Base-by-base conservation (phyloP, 2,888 invertebrate genomes). In the Tinea pellionella region DNA sequence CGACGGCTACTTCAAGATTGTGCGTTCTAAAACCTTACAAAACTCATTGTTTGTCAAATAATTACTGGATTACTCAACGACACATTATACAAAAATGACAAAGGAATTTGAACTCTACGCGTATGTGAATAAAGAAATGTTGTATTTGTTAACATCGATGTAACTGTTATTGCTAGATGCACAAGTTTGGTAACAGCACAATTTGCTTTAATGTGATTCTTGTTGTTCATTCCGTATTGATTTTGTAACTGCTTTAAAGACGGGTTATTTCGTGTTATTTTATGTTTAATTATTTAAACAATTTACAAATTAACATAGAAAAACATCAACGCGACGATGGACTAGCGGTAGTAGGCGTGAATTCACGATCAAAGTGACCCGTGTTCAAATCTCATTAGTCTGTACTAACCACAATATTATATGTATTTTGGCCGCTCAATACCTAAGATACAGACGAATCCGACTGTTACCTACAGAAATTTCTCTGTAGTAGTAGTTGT, bases 21-120 rank as follows among this genome's bases (percentile, higher is more conserved):
- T 47, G 47, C 47, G 47, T n/a, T 18, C 47, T 13, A n/a, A 47
- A 18, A 47, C 15, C 15, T 47, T 47, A 47, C 47, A 47, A 47
- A 15, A 47, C 18, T 47, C 47, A 47, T 47, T 47, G 47, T 47
- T 47, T 47, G 47, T 47, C 47, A 47, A 47, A 47, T 47, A 47
- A 47, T 47, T 47, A 47, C 47, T 47, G 15, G n/a, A 16, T 37
- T 37, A 6, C 37, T 12, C 37, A 37, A 37, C 37, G 30, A 37
- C 37, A 37, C 37, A 37, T 12, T 37, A 37, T 9, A 37, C 37
- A 12, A 37, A 30, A 4, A 7, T 9, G n/a, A 37, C 37, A 37
- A 9, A 9, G 11, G 37, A 37, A 9, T 37, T 2, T 37, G 11
- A 2, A 37, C 37, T 37, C 37, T 37, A n/a, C n/a, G n/a, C 9